A percentile compares a stretch with the other conserved stretches of the same genome.
Conservation (phyloP, 2,888 invertebrate species). For the Pterostichus madidus region DNA sequence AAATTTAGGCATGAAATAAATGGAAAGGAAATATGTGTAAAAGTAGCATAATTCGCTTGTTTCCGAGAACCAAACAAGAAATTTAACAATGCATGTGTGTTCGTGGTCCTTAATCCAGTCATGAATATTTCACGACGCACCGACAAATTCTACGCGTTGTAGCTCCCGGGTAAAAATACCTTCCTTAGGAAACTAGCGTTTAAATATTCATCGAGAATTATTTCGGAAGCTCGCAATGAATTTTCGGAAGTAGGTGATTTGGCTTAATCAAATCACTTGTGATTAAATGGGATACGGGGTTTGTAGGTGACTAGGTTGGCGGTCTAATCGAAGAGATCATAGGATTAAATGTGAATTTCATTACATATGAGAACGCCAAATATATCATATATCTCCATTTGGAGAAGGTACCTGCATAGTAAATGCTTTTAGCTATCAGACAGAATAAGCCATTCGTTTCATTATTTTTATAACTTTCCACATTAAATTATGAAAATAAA, state of each 20-base stretch:
- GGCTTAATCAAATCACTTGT: slow-evolving; percentile 44
- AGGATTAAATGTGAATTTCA: slow-evolving; percentile 29
- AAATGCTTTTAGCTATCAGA: no score
- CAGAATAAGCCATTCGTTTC: no score
- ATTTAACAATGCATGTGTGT: slow-evolving; percentile 54
- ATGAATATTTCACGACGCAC: slow-evolving; percentile 52
- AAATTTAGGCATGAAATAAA: no score
- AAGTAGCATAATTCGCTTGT: slow-evolving; percentile 14
- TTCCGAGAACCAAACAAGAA: slow-evolving; percentile 28
- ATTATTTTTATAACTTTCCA: no score
- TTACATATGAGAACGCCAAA: background rate
- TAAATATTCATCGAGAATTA: slow-evolving; percentile 51
- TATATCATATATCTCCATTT: no score
- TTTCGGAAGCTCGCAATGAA: slow-evolving; percentile 47
- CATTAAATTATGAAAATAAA: no score
- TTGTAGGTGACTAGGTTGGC: slow-evolving; percentile 43
- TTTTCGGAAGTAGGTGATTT: slow-evolving; percentile 52
- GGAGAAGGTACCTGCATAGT: no score
- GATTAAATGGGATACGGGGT: slow-evolving; percentile 36
- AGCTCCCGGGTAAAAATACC: slow-evolving; percentile 32
- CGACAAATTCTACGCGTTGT: slow-evolving; percentile 48
- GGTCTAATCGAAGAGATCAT: slow-evolving; percentile 10
- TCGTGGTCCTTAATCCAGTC: slow-evolving; percentile 49
- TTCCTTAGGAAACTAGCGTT: slow-evolving; percentile 34
- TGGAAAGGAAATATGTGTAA: background rate